These are phyloP conservation scores for Adelphocoris suturalis DNA, from an alignment of 2,888 invertebrate genomes.

Conservation along the genomic window DNA sequence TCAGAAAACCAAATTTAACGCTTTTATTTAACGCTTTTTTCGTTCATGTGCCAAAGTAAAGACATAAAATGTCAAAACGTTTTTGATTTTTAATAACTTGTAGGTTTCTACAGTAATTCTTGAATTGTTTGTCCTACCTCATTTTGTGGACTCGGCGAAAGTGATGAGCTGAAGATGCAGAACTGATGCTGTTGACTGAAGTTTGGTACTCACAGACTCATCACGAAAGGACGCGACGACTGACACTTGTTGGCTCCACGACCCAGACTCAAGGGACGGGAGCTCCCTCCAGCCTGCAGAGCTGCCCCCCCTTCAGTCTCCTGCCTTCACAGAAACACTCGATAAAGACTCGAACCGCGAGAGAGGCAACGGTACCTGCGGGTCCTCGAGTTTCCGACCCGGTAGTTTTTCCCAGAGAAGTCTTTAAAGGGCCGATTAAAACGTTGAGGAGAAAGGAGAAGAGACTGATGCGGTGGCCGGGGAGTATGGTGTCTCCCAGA, in stretches of 20 bases:
- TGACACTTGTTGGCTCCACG: constrained; percentile 56
- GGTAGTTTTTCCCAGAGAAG: not conserved
- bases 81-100: no score
- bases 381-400: not conserved
- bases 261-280: constrained; percentile 47
- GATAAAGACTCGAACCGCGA: constrained; percentile 33
- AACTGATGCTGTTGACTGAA: not conserved
- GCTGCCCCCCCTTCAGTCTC: not conserved
- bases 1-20: no score
- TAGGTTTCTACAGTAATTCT: no score
- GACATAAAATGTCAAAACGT: no score
- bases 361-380: constrained; percentile 8
- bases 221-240: constrained; percentile 44
- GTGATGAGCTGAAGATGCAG: constrained; percentile 6
- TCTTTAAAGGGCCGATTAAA: constrained; percentile 46
- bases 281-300: constrained; percentile 6
- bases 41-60: no score
- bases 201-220: constrained; percentile 53
- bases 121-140: not conserved
- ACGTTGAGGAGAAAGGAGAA: constrained; percentile 2
- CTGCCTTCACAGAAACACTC: not conserved
- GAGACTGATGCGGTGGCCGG: not conserved
- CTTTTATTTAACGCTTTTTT: no score
- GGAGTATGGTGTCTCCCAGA: constrained; percentile 6
- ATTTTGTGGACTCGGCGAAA: constrained; percentile 1